Evolutionary conservation across 2,113 vertebrate species (phyloP), one percentile per base, ranked within the genome.

Genomic region (Pelvicachromis taeniatus): DNA sequence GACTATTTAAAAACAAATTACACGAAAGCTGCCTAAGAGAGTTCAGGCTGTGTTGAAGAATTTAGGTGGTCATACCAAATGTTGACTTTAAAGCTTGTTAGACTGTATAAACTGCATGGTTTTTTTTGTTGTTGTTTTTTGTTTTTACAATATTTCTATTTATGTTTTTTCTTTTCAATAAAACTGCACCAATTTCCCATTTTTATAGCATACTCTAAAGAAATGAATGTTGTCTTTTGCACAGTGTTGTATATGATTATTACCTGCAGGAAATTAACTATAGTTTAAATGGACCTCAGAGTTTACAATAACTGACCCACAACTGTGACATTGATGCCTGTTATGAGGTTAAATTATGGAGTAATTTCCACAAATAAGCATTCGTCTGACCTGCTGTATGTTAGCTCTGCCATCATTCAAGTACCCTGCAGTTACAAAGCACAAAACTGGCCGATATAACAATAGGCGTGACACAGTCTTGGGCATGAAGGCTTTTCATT

Each of bases 401-500:
- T 84, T 58, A 84, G n/a, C 63, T 45, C 63, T 42, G 63, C 50
- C 19, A 45, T 48, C n/a, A 38, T 63, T 29, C 21, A 21, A 65
- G 0, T 9, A 0, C 55, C 59, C 58, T 65, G 45, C 7, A 3
- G 9, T 45, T 29, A 23, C 42, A 4, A 45, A n/a, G 55, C 38
- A 5, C 4, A 23, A 45, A 82, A 29, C 50, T 19, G 4, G 21
- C 31, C 23, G 5, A 16, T 10, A 35, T 26, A 11, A n/a, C 45
- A 17, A 11, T 53, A 10, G 4, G 10, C 10, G 42, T 5, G 78
- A 63, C 73, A 5, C 17, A 14, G 21, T 53, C 82, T 81, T 26
- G 7, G 83, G 42, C 63, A 81, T 63, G 9, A 83, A 53, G 17
- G 55, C 40, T 86, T 58, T 78, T 86, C n/a, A 53, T 73, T 77